phyloP scores from a whole-genome alignment of 2,888 invertebrate species.

The Palloptera scutellata region DNA sequence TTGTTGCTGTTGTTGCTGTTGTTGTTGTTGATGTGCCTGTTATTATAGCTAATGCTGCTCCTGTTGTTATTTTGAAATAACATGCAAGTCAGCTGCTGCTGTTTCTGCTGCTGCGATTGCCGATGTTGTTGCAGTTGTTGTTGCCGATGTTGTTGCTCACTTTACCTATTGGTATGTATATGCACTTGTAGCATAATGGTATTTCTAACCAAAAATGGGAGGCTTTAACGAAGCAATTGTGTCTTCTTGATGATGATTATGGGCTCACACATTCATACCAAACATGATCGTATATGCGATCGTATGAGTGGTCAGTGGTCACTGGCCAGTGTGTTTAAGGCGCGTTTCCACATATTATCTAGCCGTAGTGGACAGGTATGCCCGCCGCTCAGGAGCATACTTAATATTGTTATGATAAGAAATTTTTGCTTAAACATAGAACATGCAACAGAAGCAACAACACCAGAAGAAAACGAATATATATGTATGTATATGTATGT shows the following conservation, averaged over 20 bases:
- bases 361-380: slow-evolving; percentile 13
- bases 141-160: slow-evolving; percentile 2
- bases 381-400: slow-evolving; percentile 21
- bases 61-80: not conserved
- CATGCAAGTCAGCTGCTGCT: slow-evolving; percentile 13
- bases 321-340: too few relatives aligned
- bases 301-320: too few relatives aligned
- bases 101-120: not conserved
- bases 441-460: slow-evolving; percentile 11
- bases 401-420: slow-evolving; percentile 33
- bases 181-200: slow-evolving; percentile 9
- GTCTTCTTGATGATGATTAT: slow-evolving; percentile 35
- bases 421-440: slow-evolving; percentile 27
- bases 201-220: slow-evolving; percentile 51
- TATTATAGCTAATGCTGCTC: slow-evolving; percentile 8
- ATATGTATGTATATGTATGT: not conserved
- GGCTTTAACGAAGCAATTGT: slow-evolving; percentile 50
- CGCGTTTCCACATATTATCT: too few relatives aligned
- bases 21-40: slow-evolving; percentile 5
- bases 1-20: not conserved
- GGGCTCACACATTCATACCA: slow-evolving; percentile 10
- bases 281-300: too few relatives aligned
- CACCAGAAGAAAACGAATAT: not conserved
- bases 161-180: not conserved
- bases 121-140: slow-evolving; percentile 9